These are phyloP conservation scores for Noctilio leporinus DNA, from an alignment of 2,113 vertebrate species.

Conservation along the genomic window DNA sequence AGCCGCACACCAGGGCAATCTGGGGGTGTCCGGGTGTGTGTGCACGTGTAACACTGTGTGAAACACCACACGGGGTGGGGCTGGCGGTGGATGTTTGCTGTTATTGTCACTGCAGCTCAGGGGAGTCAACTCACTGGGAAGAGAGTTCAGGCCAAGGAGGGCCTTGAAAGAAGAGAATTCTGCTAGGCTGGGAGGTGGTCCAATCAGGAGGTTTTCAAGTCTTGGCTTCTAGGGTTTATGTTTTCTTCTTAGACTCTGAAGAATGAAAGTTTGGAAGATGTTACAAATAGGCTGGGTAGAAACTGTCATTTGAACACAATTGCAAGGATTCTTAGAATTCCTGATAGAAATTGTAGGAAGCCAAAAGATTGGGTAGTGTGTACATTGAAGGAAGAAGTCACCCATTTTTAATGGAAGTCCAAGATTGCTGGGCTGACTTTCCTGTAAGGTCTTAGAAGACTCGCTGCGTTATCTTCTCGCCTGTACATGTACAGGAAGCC, in stretches of 20 bases:
- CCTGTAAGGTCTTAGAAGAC: not conserved
- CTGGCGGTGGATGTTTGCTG: not conserved
- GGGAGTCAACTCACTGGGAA: not conserved
- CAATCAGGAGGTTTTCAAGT: not conserved
- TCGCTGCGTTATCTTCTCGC: not conserved
- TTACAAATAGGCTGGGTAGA: not conserved
- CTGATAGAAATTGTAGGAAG: not conserved
- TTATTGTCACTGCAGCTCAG: not conserved
- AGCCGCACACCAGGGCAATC: not conserved
- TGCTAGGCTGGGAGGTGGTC: not conserved
- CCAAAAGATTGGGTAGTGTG: not conserved
- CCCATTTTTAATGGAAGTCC: not conserved
- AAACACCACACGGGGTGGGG: accelerated
- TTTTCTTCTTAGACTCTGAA: not conserved
- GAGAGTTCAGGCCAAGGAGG: not conserved
- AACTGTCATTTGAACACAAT: not conserved
- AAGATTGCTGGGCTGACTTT: not conserved
- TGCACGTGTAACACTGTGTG: not conserved
- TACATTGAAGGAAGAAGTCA: not conserved
- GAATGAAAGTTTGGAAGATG: not conserved
- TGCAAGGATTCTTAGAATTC: not conserved
- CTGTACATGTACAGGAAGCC: not conserved
- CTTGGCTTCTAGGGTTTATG: not conserved
- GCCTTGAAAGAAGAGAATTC: not conserved
- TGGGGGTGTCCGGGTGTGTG: not conserved